Base-by-base conservation (phyloP, 2,113 vertebrate species). In the Tachysurus vachellii region DNA sequence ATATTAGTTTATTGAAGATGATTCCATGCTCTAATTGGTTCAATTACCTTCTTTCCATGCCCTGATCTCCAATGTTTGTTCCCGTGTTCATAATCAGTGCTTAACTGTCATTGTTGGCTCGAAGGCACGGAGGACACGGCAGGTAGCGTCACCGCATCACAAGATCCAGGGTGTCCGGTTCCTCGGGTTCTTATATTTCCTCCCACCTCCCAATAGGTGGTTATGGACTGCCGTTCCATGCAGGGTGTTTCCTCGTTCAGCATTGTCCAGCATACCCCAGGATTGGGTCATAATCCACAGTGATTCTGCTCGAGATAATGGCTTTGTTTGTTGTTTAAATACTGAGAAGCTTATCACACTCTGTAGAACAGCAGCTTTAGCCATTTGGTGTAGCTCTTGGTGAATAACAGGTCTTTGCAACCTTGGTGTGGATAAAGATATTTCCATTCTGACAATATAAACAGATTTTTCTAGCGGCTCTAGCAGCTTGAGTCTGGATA, bases 361-460 rank as follows among this genome's bases (percentile, higher is more conserved):
- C 36, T 26, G 16, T n/a, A 75, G 56, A 83, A 83, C 64, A 53
- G 64, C 64, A 19, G 44, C 31, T 85, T 85, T 73, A 79, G 83
- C 56, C 42, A 54, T 26, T 16, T 75, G 11, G 31, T 26, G 42
- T 42, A 61, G 70, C 23, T 57, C 13, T 75, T 75, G 31, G 36
- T 76, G 26, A 85, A 75, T 75, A 50, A 44, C 70, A 50, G 28
- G 56, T 26, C 54, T 75, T 9, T 50, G 16, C 56, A n/a, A 44
- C 57, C 21, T 85, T 23, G 47, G 21, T 62, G 36, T 28, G 23
- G 19, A n/a, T 47, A 17, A 28, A 16, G 10, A 50, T 12, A 62
- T 77, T 77, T 77, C 57, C 12, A 77, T 31, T 57, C 84, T 21
- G 31, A 4, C 57, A 23, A 23, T 53, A 31, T 12, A 76, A 62